These are phyloP conservation scores for Ctenicera cuprea DNA, from an alignment of 2,888 invertebrate genomes.

Conservation along the genomic window DNA sequence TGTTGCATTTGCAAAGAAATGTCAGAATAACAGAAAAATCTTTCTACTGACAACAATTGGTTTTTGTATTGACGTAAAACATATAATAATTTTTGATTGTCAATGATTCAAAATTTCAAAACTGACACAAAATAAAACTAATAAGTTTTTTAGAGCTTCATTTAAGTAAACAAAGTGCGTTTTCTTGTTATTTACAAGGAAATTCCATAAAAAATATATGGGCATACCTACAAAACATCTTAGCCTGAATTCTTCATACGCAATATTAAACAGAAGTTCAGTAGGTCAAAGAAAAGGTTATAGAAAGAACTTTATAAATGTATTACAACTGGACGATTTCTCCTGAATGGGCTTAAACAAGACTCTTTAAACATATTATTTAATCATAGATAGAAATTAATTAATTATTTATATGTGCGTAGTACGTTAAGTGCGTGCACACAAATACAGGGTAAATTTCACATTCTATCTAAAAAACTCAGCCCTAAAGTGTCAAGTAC, in stretches of 20 bases:
- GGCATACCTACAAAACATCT: neutral
- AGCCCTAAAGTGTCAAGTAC: too few species aligned
- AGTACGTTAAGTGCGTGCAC: neutral
- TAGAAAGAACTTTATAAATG: slow-evolving; percentile 42
- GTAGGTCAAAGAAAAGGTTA: slow-evolving; percentile 53
- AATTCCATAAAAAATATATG: neutral
- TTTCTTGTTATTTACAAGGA: neutral
- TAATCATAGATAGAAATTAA: slow-evolving; percentile 11
- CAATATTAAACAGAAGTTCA: slow-evolving; percentile 48
- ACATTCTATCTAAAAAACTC: too few species aligned
- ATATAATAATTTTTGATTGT: too few species aligned
- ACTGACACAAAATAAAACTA: too few species aligned
- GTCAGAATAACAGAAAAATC: too few species aligned
- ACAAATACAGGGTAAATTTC: too few species aligned
- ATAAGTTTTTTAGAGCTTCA: too few species aligned
- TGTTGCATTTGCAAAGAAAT: too few species aligned
- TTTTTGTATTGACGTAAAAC: too few species aligned
- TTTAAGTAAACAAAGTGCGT: neutral
- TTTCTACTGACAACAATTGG: too few species aligned
- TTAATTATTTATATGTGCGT: neutral
- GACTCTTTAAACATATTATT: slow-evolving; percentile 2
- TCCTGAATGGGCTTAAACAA: slow-evolving; percentile 26
- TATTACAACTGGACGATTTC: slow-evolving; percentile 46
- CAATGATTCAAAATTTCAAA: too few species aligned
- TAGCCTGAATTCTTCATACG: slow-evolving; percentile 37